phyloP scores from a whole-genome alignment of 2,797 vertebrate species.

The Psittacula echo region DNA sequence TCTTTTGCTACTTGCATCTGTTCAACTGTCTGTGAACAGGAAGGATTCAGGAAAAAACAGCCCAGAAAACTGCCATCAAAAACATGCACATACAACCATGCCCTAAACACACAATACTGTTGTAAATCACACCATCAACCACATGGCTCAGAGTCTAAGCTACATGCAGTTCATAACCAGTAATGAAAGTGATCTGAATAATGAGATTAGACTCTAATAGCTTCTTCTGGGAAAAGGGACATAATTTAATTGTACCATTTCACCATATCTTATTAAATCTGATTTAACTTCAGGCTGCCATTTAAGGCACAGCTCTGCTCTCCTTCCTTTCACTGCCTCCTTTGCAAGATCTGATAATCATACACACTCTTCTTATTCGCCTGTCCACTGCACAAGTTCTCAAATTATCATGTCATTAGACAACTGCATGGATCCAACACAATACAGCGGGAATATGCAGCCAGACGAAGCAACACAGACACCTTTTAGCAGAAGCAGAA shows the following conservation, averaged over 20 bases:
- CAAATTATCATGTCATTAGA: not conserved
- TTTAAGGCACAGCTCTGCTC: not conserved
- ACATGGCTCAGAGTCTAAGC: not conserved
- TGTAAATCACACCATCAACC: not conserved
- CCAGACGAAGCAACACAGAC: not conserved
- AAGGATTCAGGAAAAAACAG: not conserved
- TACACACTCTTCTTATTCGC: not conserved
- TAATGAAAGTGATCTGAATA: not conserved
- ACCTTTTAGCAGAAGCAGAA: not conserved
- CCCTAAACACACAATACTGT: not conserved
- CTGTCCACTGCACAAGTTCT: not conserved
- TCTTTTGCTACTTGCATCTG: not conserved
- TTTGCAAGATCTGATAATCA: not conserved
- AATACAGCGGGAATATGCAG: not conserved
- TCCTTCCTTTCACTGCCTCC: not conserved
- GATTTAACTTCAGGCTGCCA: not conserved
- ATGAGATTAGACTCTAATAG: not conserved
- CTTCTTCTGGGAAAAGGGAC: not conserved
- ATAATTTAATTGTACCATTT: not conserved
- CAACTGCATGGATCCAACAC: not conserved
- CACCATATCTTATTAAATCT: slow-evolving; percentile 1
- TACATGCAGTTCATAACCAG: not conserved
- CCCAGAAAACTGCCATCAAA: not conserved
- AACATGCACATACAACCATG: accelerated
- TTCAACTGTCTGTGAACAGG: not conserved